Evolutionary conservation across 23 tunicate genomes (phyloP).

Genomic region (Halocynthia aurantium): DNA sequence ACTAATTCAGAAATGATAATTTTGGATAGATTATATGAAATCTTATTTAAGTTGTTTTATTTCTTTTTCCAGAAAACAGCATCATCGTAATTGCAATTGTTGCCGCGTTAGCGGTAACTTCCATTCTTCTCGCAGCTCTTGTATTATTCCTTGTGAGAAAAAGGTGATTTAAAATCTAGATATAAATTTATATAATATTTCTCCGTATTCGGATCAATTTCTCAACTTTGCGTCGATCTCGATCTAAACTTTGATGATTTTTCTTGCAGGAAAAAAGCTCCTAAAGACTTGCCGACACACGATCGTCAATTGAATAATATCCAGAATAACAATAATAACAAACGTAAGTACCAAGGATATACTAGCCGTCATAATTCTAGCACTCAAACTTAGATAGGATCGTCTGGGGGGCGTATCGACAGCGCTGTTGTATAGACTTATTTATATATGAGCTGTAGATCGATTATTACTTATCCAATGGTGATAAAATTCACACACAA

Average conservation of each 20-base stretch:
- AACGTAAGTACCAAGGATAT: background rate
- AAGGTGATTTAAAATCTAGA: constrained; percentile 25
- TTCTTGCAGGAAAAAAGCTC: constrained; percentile 64
- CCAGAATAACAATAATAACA: constrained; percentile 20
- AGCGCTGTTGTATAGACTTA: no score
- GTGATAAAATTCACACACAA: no score
- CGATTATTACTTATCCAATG: no score
- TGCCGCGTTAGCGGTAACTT: constrained; percentile 71
- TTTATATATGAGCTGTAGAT: no score
- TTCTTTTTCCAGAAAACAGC: constrained; percentile 57
- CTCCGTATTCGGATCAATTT: background rate
- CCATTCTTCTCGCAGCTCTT: constrained; percentile 64
- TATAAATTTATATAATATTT: no score
- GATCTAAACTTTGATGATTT: background rate
- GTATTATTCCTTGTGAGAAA: constrained; percentile 74
- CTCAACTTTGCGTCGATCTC: background rate
- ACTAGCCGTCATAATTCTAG: no score
- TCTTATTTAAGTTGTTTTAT: background rate
- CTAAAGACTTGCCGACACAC: constrained; percentile 16
- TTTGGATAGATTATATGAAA: no score
- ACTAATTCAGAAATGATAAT: no score
- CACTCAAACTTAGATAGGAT: no score
- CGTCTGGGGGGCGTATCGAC: no score
- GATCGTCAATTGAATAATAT: constrained; percentile 6
- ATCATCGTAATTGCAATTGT: constrained; percentile 85